Evolutionary conservation across 2,113 vertebrate species (phyloP).

Genomic region (Eidolon helvum): DNA sequence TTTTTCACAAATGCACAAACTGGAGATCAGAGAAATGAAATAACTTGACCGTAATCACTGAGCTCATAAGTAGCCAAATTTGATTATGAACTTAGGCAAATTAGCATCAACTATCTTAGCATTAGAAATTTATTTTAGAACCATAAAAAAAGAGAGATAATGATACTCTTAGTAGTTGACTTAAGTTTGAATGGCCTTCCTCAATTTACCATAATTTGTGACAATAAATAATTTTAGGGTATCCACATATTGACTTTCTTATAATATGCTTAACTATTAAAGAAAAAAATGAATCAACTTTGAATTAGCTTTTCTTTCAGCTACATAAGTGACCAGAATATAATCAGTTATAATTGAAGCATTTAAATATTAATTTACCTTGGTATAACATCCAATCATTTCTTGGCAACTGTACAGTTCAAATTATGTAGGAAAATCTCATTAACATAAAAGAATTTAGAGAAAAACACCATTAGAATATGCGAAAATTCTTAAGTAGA

Average conservation of each 20-base stretch:
- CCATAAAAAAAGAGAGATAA: neutral
- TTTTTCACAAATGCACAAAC: neutral
- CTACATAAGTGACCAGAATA: neutral
- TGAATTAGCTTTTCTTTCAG: neutral
- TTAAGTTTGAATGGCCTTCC: neutral
- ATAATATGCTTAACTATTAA: neutral
- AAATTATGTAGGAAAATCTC: neutral
- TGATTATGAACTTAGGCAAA: neutral
- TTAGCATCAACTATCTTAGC: neutral
- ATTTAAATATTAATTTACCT: slow-evolving; percentile 34
- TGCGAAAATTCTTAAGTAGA: neutral
- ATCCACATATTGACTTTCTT: neutral
- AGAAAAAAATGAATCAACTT: neutral
- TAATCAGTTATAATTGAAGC: neutral
- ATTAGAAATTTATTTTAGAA: neutral
- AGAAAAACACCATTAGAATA: neutral
- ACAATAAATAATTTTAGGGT: neutral
- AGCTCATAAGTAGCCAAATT: neutral
- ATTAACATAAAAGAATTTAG: neutral
- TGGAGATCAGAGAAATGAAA: neutral
- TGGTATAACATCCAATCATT: neutral
- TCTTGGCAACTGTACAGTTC: neutral
- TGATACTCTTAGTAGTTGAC: neutral
- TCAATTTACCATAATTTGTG: neutral
- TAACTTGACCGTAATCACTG: neutral